A percentile compares a stretch with the other conserved stretches of the same genome.
These are phyloP conservation scores for Parazoanthus atlanticus DNA, from an alignment of 92 coral and sea anemone species.

Conservation along the genomic window DNA sequence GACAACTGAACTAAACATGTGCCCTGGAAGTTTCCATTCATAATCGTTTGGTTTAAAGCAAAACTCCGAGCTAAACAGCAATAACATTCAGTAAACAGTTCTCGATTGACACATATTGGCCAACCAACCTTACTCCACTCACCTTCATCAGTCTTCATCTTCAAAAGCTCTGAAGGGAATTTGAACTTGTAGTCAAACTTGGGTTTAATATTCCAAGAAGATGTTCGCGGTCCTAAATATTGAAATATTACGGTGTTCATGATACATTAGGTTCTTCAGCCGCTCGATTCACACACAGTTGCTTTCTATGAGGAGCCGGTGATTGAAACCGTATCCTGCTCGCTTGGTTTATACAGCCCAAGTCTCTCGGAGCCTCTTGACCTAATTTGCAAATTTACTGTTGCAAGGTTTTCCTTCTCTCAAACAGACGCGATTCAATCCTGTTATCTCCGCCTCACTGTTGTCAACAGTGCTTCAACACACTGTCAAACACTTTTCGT, in stretches of 20 bases:
- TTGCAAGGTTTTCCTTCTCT: neutral
- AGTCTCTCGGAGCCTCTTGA: constrained; percentile 17
- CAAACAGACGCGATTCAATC: constrained; percentile 1
- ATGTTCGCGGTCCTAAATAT: constrained; percentile 35
- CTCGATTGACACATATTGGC: neutral
- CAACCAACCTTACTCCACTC: neutral
- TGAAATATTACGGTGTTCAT: constrained; percentile 42
- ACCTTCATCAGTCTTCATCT: constrained; percentile 38
- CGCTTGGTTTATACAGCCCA: neutral
- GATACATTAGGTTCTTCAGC: neutral
- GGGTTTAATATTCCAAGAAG: constrained; percentile 34
- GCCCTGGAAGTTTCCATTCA: neutral
- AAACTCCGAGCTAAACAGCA: neutral
- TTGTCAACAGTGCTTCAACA: neutral
- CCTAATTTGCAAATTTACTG: constrained; percentile 8
- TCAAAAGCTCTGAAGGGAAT: constrained; percentile 22
- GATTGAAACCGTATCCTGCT: neutral
- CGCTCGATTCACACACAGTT: neutral
- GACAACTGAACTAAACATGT: neutral
- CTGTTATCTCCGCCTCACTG: constrained; percentile 1
- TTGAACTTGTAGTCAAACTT: constrained; percentile 24
- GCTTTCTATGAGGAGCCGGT: neutral
- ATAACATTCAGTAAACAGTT: neutral
- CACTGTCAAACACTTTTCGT: neutral
- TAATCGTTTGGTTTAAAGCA: neutral